phyloP scores from a whole-genome alignment of 2,888 invertebrate species.

The Pristionchus exspectatus region DNA sequence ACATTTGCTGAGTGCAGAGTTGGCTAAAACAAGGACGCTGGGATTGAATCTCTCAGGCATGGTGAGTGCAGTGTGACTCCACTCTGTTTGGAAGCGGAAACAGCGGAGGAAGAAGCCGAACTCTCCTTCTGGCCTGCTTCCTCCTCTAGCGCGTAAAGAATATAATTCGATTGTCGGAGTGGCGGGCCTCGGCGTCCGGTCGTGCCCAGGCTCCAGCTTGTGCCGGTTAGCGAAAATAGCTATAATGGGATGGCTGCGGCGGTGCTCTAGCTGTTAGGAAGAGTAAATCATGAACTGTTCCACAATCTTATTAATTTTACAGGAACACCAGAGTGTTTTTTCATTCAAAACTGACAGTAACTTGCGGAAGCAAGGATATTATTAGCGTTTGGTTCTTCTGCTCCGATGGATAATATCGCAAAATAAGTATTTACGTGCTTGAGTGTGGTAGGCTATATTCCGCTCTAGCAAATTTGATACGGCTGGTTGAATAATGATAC shows the following conservation, averaged over 20 bases:
- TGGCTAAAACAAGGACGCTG: neutral
- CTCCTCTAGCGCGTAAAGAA: neutral
- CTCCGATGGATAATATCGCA: neutral
- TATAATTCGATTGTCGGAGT: conserved; percentile 28
- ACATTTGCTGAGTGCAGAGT: neutral
- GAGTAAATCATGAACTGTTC: neutral
- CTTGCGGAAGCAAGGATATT: neutral
- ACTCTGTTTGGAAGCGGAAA: neutral
- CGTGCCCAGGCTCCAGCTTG: neutral
- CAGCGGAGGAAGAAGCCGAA: neutral
- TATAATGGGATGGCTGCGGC: neutral
- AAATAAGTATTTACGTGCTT: neutral
- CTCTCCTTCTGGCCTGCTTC: neutral
- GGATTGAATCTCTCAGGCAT: neutral
- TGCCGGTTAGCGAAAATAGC: neutral
- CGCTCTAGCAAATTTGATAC: conserved; percentile 10
- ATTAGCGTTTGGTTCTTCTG: neutral
- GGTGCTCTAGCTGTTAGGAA: neutral
- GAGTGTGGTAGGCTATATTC: neutral
- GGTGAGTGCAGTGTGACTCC: conserved; percentile 1
- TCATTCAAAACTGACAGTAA: neutral
- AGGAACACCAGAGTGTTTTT: neutral
- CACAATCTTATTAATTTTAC: too few relatives aligned
- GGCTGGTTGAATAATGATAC: neutral
- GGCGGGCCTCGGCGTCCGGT: neutral